Percentiles rank a stretch among this genome's conserved stretches.
phyloP scores from a whole-genome alignment of 2,888 invertebrate genomes.

The Xanthorhoe designata region DNA sequence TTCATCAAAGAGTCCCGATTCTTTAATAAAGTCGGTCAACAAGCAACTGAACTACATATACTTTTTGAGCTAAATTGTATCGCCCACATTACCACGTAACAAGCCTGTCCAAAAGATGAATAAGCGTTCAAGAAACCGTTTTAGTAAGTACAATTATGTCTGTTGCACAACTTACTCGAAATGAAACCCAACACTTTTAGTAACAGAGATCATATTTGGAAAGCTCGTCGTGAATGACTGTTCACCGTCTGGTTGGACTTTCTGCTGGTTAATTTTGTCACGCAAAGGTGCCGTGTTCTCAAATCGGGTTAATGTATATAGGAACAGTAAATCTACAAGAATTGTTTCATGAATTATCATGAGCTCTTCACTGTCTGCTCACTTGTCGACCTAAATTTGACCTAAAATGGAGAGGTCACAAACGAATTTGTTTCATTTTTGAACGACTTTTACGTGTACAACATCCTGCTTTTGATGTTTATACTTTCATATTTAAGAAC shows the following conservation, averaged over 20 bases:
- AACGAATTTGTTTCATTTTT: neutral
- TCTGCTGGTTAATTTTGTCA: constrained; percentile 35
- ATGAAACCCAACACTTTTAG: constrained; percentile 9
- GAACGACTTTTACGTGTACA: neutral
- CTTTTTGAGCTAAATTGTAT: constrained; percentile 1
- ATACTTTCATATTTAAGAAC: neutral
- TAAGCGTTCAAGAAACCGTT: constrained; percentile 36
- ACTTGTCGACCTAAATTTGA: neutral
- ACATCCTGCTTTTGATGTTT: neutral
- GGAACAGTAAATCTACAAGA: constrained; percentile 3
- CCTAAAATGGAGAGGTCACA: neutral
- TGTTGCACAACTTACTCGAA: constrained; percentile 10
- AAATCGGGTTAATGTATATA: constrained; percentile 39
- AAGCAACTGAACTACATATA: neutral
- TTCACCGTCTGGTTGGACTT: constrained; percentile 33
- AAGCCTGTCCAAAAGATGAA: constrained; percentile 31
- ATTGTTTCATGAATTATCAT: neutral
- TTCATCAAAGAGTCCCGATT: neutral
- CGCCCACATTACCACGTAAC: constrained; percentile 28
- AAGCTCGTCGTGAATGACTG: constrained; percentile 4
- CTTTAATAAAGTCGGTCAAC: neutral
- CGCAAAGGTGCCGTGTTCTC: constrained; percentile 40
- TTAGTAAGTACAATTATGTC: constrained; percentile 26
- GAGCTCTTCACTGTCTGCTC: neutral
- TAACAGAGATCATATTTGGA: constrained; percentile 12